phyloP scores from a whole-genome alignment of 2,888 invertebrate species.

The Ophioninae sp. region DNA sequence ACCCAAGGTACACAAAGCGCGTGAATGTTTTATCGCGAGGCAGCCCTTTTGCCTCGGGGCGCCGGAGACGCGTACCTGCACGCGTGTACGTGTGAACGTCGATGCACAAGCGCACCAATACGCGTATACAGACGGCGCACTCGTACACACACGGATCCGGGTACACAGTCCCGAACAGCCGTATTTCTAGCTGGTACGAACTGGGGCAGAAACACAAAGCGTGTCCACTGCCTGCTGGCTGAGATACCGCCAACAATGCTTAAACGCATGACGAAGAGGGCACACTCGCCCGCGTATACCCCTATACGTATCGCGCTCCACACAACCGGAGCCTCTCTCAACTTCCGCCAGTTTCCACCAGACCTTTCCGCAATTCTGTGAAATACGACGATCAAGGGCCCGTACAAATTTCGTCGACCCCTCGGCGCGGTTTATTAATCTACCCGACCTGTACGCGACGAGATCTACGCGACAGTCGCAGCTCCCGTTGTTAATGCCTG shows the following conservation, averaged over 20 bases:
- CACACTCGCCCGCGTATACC: conserved; percentile 47
- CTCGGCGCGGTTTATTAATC: conserved; percentile 46
- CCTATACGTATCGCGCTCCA: neutral
- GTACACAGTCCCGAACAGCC: conserved; percentile 66
- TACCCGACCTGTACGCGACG: conserved; percentile 20
- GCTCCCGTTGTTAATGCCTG: neutral
- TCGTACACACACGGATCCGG: neutral
- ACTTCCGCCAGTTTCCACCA: conserved; percentile 57
- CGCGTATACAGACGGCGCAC: conserved; percentile 53
- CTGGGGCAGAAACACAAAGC: conserved; percentile 79
- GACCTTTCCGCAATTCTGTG: conserved; percentile 54
- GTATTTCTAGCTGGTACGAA: conserved; percentile 73
- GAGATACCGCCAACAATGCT: conserved; percentile 77
- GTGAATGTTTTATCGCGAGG: conserved; percentile 78
- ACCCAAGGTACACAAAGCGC: conserved; percentile 75
- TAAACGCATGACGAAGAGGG: conserved; percentile 73
- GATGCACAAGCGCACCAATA: conserved; percentile 43
- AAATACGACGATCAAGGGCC: conserved; percentile 52
- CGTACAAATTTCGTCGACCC: conserved; percentile 44
- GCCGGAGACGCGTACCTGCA: neutral
- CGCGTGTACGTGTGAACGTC: conserved; percentile 1
- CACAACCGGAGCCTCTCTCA: conserved; percentile 7
- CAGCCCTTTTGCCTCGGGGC: conserved; percentile 72
- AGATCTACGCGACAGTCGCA: conserved; percentile 22
- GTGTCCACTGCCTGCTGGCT: conserved; percentile 72